These are phyloP conservation scores for Epistrophella euchroma DNA, from an alignment of 2,888 invertebrate species.

Conservation along the genomic window DNA sequence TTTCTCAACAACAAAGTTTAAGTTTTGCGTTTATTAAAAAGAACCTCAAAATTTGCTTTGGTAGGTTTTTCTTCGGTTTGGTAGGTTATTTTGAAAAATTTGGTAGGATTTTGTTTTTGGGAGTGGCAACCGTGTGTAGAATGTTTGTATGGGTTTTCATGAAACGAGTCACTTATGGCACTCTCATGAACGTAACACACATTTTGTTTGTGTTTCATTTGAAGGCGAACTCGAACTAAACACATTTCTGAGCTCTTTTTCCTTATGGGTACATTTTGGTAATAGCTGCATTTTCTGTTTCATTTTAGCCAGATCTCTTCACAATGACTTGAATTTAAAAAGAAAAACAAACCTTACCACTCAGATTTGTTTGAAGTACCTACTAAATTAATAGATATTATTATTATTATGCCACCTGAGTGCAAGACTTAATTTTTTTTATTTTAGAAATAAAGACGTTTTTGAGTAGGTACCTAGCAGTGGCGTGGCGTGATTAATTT, in stretches of 20 bases:
- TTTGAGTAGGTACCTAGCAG: too few relatives aligned
- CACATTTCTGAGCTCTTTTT: not conserved
- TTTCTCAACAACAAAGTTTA: too few relatives aligned
- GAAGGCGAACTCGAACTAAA: not conserved
- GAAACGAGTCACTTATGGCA: constrained; percentile 1
- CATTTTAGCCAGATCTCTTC: not conserved
- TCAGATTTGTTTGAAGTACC: not conserved
- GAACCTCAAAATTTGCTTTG: too few relatives aligned
- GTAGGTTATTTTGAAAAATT: too few relatives aligned
- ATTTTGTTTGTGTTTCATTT: not conserved
- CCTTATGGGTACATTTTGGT: not conserved
- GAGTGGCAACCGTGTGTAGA: too few relatives aligned
- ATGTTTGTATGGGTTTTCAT: not conserved
- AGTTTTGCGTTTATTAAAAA: too few relatives aligned
- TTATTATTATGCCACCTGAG: not conserved
- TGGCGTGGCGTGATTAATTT: too few relatives aligned
- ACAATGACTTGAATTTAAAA: not conserved
- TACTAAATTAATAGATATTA: not conserved
- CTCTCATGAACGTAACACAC: not conserved
- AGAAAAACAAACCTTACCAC: not conserved
- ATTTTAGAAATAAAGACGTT: too few relatives aligned
- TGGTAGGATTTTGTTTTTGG: too few relatives aligned
- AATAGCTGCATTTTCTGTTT: not conserved
- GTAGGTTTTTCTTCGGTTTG: too few relatives aligned
- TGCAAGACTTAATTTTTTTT: too few relatives aligned